phyloP scores from a whole-genome alignment of 2,797 vertebrate genomes.

The Otolemur crassicaudatus region DNA sequence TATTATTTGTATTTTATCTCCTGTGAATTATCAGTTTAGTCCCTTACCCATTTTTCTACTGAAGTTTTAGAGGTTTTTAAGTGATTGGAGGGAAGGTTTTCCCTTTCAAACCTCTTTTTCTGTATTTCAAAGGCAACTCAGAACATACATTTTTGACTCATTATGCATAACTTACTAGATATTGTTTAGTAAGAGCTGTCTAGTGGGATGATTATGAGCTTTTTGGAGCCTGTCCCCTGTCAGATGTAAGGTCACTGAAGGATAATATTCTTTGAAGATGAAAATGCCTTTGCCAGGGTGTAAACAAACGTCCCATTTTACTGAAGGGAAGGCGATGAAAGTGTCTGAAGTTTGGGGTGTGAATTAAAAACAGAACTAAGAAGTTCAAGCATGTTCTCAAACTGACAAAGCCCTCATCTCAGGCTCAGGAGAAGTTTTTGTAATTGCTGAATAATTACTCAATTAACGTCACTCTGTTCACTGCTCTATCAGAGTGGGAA shows the following conservation, averaged over 20 bases:
- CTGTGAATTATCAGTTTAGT: constrained; percentile 58
- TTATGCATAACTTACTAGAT: constrained; percentile 65
- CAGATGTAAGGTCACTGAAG: constrained; percentile 53
- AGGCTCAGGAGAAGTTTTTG: constrained; percentile 37
- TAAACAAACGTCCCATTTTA: constrained; percentile 43
- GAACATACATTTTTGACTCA: constrained; percentile 57
- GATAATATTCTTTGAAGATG: constrained; percentile 74
- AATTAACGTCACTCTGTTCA: constrained; percentile 69
- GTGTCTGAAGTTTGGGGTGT: constrained; percentile 47
- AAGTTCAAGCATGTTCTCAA: constrained; percentile 61
- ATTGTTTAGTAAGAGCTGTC: constrained; percentile 57
- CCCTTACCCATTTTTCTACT: constrained; percentile 56
- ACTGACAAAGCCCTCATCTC: constrained; percentile 54
- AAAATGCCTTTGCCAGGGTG: constrained; percentile 28
- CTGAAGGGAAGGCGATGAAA: constrained; percentile 46
- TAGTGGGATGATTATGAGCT: not conserved
- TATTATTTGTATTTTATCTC: constrained; percentile 66
- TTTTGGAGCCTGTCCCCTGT: constrained; percentile 33
- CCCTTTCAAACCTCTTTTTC: constrained; percentile 33
- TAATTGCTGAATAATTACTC: constrained; percentile 70
- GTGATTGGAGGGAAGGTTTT: constrained; percentile 63
- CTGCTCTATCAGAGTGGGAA: constrained; percentile 51
- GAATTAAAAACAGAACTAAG: constrained; percentile 55
- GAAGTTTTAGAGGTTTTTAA: constrained; percentile 63
- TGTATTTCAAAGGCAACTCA: constrained; percentile 74